Evolutionary conservation across 2,888 invertebrate genomes (phyloP).

Genomic region (Lasioglossum malachurum): DNA sequence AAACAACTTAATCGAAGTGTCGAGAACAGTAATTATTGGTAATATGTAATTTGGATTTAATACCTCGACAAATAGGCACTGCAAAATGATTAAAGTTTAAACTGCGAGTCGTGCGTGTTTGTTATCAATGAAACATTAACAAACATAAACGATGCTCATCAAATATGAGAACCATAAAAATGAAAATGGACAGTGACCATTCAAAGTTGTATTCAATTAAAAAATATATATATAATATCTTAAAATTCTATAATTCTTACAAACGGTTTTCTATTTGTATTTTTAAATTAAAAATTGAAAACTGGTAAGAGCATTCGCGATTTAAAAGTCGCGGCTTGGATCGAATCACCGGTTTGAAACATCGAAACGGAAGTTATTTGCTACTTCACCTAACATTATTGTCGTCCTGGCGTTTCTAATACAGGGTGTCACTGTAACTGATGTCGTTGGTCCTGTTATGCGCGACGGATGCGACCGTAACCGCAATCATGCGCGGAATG

Average conservation of each 20-base stretch:
- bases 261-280: background rate
- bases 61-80: background rate
- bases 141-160: background rate
- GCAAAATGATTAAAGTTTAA: background rate
- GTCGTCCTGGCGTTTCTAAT: background rate
- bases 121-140: background rate
- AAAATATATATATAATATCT: too few species aligned
- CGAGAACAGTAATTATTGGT: background rate
- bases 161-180: background rate
- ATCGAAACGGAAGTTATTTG: background rate
- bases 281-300: background rate
- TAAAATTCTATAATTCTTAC: too few species aligned
- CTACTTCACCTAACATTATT: background rate
- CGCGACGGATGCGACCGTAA: constrained; percentile 11
- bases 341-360: background rate
- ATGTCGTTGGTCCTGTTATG: constrained; percentile 6
- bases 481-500: constrained; percentile 18
- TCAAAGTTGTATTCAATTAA: too few species aligned
- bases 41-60: background rate
- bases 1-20: background rate
- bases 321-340: background rate
- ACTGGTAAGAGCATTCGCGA: background rate
- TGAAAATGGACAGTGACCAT: too few species aligned
- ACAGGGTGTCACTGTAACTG: constrained; percentile 9
- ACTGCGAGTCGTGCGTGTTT: background rate